Conservation (phyloP, 2,888 invertebrate species). For the Noctua fimbriata region DNA sequence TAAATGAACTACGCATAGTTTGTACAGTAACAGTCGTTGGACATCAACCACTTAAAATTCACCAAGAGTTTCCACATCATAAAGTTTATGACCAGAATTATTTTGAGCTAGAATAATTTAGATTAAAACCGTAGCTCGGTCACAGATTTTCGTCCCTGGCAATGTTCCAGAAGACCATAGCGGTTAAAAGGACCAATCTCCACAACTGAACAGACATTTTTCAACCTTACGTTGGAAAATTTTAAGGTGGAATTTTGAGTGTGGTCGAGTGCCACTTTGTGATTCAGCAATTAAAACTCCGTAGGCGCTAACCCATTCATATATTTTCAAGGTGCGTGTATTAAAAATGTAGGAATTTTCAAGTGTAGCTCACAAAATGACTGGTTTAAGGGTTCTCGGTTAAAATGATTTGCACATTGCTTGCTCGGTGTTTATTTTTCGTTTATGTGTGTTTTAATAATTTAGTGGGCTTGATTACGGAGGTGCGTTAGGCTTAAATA, state of each 20-base stretch:
- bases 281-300: constrained; percentile 50
- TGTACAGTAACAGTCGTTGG: constrained; percentile 4
- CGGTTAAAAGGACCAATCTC: constrained; percentile 22
- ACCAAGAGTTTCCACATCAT: constrained; percentile 64
- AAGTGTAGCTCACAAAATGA: constrained; percentile 56
- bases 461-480: constrained; percentile 25
- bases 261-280: background rate
- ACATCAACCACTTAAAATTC: constrained; percentile 58
- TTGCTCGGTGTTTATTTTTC: constrained; percentile 42
- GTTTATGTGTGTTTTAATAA: constrained; percentile 30
- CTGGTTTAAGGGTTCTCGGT: constrained; percentile 32
- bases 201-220: background rate
- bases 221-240: background rate
- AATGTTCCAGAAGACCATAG: constrained; percentile 55
- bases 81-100: constrained; percentile 63
- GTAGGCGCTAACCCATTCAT: constrained; percentile 56
- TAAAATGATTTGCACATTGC: constrained; percentile 44
- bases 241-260: background rate
- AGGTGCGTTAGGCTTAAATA: background rate
- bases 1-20: constrained; percentile 18
- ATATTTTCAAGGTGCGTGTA: constrained; percentile 65
- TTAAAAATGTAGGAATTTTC: constrained; percentile 62
- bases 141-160: constrained; percentile 69
- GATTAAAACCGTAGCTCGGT: constrained; percentile 66
- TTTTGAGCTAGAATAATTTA: constrained; percentile 69